These are phyloP conservation scores for Diadromus collaris DNA, from an alignment of 2,888 invertebrate species.

Conservation along the genomic window DNA sequence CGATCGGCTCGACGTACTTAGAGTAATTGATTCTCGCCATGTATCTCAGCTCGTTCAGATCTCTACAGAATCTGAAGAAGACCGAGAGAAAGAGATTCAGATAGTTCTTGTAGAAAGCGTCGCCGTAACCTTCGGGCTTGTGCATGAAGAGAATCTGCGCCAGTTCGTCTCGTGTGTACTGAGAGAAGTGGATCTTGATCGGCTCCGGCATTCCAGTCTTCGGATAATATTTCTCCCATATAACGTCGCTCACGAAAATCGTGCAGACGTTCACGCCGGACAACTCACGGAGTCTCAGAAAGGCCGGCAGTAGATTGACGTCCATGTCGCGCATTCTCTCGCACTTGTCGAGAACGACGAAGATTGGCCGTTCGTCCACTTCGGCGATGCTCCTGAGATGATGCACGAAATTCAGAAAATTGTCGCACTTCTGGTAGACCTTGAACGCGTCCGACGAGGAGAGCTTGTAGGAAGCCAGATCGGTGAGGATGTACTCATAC, in stretches of 20 bases:
- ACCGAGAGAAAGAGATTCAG: slow-evolving; percentile 91
- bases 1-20: slow-evolving; percentile 90
- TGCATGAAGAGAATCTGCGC: slow-evolving; percentile 80
- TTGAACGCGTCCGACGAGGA: slow-evolving; percentile 78
- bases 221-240: slow-evolving; percentile 90
- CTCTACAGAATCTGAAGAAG: slow-evolving; percentile 92
- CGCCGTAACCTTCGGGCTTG: slow-evolving; percentile 77
- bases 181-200: slow-evolving; percentile 88
- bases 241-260: slow-evolving; percentile 88
- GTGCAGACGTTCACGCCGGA: slow-evolving; percentile 87
- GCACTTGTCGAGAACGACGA: slow-evolving; percentile 90
- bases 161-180: slow-evolving; percentile 89
- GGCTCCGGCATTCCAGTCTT: slow-evolving; percentile 88
- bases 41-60: slow-evolving; percentile 90
- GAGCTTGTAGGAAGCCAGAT: slow-evolving; percentile 80
- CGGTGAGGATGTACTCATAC: slow-evolving; percentile 87
- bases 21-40: slow-evolving; percentile 89
- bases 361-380: slow-evolving; percentile 80
- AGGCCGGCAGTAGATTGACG: slow-evolving; percentile 86
- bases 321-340: slow-evolving; percentile 90
- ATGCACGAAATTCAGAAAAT: slow-evolving; percentile 85
- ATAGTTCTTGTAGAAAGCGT: slow-evolving; percentile 88
- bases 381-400: slow-evolving; percentile 79
- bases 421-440: slow-evolving; percentile 84
- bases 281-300: slow-evolving; percentile 88